phyloP scores from a whole-genome alignment of 2,888 invertebrate species.

The Hypomecis atomaria region DNA sequence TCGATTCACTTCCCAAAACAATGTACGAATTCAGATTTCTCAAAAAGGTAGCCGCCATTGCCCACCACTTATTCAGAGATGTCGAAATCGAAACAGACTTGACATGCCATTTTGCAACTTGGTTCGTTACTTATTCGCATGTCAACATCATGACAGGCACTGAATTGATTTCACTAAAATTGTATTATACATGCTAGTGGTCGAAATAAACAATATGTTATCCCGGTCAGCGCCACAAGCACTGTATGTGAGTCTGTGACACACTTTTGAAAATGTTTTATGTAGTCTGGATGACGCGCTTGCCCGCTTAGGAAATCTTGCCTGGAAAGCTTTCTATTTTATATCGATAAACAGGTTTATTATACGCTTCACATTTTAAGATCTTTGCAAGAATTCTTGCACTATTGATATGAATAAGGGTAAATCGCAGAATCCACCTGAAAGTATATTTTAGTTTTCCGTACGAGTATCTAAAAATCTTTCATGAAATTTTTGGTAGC shows the following conservation, averaged over 20 bases:
- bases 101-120: slow-evolving; percentile 43
- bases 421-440: no score
- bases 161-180: slow-evolving; percentile 43
- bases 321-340: slow-evolving; percentile 1
- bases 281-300: slow-evolving; percentile 16
- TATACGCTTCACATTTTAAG: neutral
- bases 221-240: slow-evolving; percentile 22
- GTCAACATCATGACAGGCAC: slow-evolving; percentile 42
- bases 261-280: slow-evolving; percentile 22
- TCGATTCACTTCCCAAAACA: slow-evolving; percentile 17
- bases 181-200: slow-evolving; percentile 32
- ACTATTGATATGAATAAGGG: no score
- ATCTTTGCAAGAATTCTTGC: no score
- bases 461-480: no score
- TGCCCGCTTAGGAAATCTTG: neutral
- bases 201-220: slow-evolving; percentile 24
- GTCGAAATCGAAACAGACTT: slow-evolving; percentile 43
- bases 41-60: slow-evolving; percentile 28
- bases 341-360: neutral
- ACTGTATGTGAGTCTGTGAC: no score
- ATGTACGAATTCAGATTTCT: slow-evolving; percentile 29
- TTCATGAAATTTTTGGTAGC: no score
- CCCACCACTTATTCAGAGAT: slow-evolving; percentile 37
- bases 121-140: slow-evolving; percentile 43
- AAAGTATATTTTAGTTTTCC: no score